Conservation (phyloP, 1,140 invertebrate genomes). For the Sesamia nonagrioides region DNA sequence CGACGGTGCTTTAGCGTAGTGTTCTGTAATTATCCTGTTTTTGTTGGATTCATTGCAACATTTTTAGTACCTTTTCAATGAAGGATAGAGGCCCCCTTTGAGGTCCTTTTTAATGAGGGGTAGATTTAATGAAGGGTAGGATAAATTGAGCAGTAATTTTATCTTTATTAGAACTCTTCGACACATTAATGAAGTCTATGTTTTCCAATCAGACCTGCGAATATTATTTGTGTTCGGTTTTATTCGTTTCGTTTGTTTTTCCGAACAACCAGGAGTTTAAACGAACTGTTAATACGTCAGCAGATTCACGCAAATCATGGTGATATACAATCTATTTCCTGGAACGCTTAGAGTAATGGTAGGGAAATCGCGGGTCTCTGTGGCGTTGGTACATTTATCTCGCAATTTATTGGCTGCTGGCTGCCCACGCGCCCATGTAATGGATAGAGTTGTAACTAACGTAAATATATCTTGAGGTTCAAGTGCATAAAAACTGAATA, state of each 20-base stretch:
- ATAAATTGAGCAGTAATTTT: background rate
- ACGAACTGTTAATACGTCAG: constrained; percentile 18
- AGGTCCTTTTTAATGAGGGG: background rate
- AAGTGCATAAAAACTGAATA: constrained; percentile 54
- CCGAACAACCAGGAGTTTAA: background rate
- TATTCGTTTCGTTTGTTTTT: background rate
- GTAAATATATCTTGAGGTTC: constrained; percentile 49
- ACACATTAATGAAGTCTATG: background rate
- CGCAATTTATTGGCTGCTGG: constrained; percentile 58
- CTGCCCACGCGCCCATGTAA: constrained; percentile 58
- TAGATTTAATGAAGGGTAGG: too few species aligned
- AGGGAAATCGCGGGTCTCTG: constrained; percentile 53
- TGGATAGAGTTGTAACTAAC: constrained; percentile 52
- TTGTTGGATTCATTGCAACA: constrained; percentile 3
- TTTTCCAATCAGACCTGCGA: too few species aligned
- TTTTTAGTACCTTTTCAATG: background rate
- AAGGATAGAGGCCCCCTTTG: too few species aligned
- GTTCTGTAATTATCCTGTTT: constrained; percentile 9
- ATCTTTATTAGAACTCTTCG: constrained; percentile 4
- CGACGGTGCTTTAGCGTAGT: background rate
- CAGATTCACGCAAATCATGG: constrained; percentile 18
- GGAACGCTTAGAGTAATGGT: constrained; percentile 30
- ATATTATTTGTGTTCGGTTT: too few species aligned
- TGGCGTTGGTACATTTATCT: constrained; percentile 53
- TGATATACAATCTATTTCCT: constrained; percentile 51